Percentiles rank a stretch among this genome's conserved stretches.
Conservation (phyloP, 2,797 vertebrate species). For the Cossypha polioptera region DNA sequence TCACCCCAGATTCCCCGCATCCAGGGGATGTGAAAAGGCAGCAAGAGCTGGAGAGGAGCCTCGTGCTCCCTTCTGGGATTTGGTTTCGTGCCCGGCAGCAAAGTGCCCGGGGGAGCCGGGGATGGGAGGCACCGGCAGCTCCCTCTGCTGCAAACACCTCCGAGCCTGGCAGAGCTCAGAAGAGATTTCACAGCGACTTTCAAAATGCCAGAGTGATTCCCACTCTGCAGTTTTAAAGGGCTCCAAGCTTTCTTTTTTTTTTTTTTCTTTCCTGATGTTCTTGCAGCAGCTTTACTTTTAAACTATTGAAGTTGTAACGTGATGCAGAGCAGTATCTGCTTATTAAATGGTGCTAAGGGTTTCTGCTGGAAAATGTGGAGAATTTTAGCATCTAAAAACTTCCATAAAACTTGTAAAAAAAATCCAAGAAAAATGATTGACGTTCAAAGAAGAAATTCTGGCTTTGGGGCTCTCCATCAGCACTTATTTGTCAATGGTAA, state of each 20-base stretch:
- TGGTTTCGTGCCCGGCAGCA: background rate
- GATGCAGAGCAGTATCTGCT: background rate
- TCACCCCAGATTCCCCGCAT: background rate
- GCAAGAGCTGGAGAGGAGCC: background rate
- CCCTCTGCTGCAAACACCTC: background rate
- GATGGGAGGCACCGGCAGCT: background rate
- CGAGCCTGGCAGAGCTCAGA: background rate
- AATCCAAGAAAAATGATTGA: background rate
- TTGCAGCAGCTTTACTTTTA: background rate
- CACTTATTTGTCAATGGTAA: background rate
- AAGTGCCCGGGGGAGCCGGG: rapidly evolving
- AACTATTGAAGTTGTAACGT: background rate
- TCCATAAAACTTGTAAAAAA: background rate
- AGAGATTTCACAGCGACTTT: background rate
- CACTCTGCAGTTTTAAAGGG: background rate
- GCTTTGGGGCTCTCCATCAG: background rate
- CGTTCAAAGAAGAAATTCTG: background rate
- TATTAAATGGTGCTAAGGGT: background rate
- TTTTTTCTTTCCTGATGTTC: background rate
- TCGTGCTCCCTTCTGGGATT: rapidly evolving
- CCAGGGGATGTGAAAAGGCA: background rate
- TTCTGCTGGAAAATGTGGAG: background rate
- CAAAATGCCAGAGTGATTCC: background rate
- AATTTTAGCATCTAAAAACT: background rate
- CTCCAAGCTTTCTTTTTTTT: background rate